Base-by-base conservation (phyloP, 1,140 invertebrate genomes). In the Drosophila insularis region DNA sequence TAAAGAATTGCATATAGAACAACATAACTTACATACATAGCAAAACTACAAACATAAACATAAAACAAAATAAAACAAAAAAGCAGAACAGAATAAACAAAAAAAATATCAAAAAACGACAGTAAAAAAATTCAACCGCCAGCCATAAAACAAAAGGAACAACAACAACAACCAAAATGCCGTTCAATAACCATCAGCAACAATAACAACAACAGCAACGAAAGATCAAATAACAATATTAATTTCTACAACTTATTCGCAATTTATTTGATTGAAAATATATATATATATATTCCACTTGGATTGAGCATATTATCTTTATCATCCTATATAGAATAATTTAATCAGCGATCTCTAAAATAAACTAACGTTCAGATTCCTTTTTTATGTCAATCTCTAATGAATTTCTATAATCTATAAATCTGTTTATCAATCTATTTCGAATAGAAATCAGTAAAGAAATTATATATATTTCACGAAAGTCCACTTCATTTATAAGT, bases 21-120 rank as follows among this genome's bases (percentile, higher is more conserved):
- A 77, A 90, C 75, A 80, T 79, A 80, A 50, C 58, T 71, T 81
- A 90, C 69, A 75, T 81, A 90, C 69, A 78, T 87, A 89, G 74
- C 66, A 50, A 74, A 81, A 69, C 66, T 46, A 63, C 7, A 35
- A 35, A 11, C 63, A 71, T 35, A 71, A 67, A 63, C 56, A 72
- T 35, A 35, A 35, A 35, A 35, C 32, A 35, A 35, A 35, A 8
- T 23, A 23, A 32, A 32, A 32, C 32, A 1, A 32, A 10, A 5
- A 35, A 35, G 6, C 59, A 27, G 27, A 74, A 69, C 43, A 76
- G 27, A 6, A 27, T 68, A 78, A 54, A 40, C 46, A 75, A 63
- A 37, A 67, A 63, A 69, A 46, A 46, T 17, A n/a, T 46, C 2
- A 21, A 50, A 19, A 50, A 50, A 27, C 27, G 27, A 27, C 27